Evolutionary conservation across 2,113 vertebrate species (phyloP).

Genomic region (Sciurus niger): DNA sequence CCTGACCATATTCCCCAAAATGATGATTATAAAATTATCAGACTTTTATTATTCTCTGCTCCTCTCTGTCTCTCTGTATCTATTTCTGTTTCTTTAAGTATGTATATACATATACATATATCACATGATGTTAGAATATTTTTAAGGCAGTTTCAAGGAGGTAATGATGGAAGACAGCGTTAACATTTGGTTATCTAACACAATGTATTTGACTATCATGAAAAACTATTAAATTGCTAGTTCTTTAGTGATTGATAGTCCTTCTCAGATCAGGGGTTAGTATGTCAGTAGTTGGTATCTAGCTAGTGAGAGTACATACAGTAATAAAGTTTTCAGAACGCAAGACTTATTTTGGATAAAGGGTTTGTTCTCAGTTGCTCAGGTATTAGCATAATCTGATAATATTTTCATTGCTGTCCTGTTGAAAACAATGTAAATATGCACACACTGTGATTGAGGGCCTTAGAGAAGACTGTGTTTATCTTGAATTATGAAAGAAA

Average conservation of each 20-base stretch:
- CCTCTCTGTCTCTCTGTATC: neutral
- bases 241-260: neutral
- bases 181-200: neutral
- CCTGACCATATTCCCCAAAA: neutral
- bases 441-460: neutral
- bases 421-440: neutral
- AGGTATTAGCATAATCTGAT: neutral
- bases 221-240: neutral
- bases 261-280: neutral
- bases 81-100: neutral
- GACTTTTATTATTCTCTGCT: neutral
- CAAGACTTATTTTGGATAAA: neutral
- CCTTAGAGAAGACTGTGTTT: neutral
- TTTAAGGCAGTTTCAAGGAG: neutral
- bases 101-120: neutral
- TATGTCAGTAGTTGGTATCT: neutral
- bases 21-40: neutral
- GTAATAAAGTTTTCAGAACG: neutral
- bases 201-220: neutral
- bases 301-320: neutral
- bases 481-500: slow-evolving; percentile 73
- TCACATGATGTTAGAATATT: neutral
- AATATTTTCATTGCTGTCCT: neutral
- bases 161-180: neutral
- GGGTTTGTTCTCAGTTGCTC: neutral